A percentile compares a stretch with the other conserved stretches of the same genome.
These are phyloP conservation scores for Hucho hucho DNA, from an alignment of 2,113 vertebrate species.

Conservation along the genomic window DNA sequence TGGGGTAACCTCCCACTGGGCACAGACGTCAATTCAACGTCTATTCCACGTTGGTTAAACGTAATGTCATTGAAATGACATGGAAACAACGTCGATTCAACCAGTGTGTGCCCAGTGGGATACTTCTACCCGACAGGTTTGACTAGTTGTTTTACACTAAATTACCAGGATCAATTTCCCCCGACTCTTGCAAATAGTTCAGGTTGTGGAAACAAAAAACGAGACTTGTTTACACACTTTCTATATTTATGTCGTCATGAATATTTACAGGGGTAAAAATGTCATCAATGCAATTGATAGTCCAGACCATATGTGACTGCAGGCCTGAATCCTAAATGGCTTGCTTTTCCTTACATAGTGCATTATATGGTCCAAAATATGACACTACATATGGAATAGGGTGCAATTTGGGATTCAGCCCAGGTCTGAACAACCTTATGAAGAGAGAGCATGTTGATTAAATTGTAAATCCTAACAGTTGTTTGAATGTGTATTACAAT, in stretches of 20 bases:
- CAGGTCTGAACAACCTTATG: neutral
- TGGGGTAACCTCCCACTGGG: too few species aligned
- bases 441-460: constrained; percentile 24
- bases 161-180: constrained; percentile 42
- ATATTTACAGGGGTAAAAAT: constrained; percentile 61
- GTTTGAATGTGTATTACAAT: constrained; percentile 38
- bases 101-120: too few species aligned
- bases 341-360: too few species aligned
- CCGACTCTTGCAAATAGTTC: constrained; percentile 58
- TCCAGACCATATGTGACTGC: neutral
- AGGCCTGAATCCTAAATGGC: neutral
- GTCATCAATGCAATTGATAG: constrained; percentile 60
- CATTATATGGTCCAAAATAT: too few species aligned
- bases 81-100: too few species aligned
- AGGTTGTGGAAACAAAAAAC: constrained; percentile 56
- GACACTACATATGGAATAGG: too few species aligned
- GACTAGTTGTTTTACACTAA: neutral
- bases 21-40: too few species aligned
- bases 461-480: constrained; percentile 12
- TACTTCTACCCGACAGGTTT: neutral
- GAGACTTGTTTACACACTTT: constrained; percentile 54
- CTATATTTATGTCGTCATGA: constrained; percentile 56
- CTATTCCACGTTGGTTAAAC: too few species aligned
- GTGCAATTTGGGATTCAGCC: too few species aligned
- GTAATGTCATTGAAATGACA: too few species aligned